phyloP scores from a whole-genome alignment of 1,140 invertebrate species.

The Drosophila arawakana region DNA sequence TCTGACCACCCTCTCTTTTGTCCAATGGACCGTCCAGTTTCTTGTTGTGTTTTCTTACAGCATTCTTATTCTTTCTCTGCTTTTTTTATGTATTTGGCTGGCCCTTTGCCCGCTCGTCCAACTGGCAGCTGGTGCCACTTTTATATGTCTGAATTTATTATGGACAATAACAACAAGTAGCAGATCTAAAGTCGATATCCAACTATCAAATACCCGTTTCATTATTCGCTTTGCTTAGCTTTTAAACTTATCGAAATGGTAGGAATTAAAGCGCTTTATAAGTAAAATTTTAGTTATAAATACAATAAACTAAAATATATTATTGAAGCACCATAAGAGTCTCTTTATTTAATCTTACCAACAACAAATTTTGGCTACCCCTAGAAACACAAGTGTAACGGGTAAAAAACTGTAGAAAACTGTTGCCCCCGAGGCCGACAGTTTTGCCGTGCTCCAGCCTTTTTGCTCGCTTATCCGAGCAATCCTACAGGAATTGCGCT shows the following conservation, averaged over 20 bases:
- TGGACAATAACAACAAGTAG: slow-evolving; percentile 62
- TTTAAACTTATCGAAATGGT: too few relatives aligned
- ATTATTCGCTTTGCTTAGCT: too few relatives aligned
- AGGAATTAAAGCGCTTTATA: too few relatives aligned
- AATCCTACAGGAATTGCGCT: slow-evolving; percentile 54
- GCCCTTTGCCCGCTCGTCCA: slow-evolving; percentile 45
- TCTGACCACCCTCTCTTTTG: slow-evolving; percentile 36
- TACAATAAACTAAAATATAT: too few relatives aligned
- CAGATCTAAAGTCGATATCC: too few relatives aligned
- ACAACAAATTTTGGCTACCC: too few relatives aligned
- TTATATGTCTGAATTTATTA: slow-evolving; percentile 81
- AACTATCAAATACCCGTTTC: too few relatives aligned
- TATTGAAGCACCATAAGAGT: too few relatives aligned
- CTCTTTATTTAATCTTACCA: too few relatives aligned
- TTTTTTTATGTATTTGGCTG: slow-evolving; percentile 52
- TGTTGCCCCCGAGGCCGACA: slow-evolving; percentile 45
- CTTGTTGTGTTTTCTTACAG: slow-evolving; percentile 60
- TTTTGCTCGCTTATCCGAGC: slow-evolving; percentile 44
- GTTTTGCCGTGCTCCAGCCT: background rate
- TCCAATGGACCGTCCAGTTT: slow-evolving; percentile 23
- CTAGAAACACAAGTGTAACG: too few relatives aligned
- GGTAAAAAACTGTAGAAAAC: slow-evolving; percentile 50
- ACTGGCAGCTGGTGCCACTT: slow-evolving; percentile 76
- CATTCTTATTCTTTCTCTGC: background rate
- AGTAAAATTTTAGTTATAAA: too few relatives aligned